Percentiles rank a stretch among this genome's conserved stretches.
Conservation (phyloP, 2,113 vertebrate genomes). For the Benitochromis conjunctus region DNA sequence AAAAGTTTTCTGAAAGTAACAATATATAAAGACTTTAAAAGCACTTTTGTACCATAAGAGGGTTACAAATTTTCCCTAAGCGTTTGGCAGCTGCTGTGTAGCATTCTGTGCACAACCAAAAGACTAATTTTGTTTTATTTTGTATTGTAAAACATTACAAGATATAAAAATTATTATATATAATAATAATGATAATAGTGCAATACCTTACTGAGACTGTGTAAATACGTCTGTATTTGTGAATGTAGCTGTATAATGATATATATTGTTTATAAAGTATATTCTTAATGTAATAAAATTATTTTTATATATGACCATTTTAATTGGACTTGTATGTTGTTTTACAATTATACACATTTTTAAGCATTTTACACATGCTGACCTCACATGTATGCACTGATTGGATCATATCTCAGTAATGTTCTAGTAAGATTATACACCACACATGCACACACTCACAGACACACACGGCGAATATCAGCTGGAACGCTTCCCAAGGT, state of each 20-base stretch:
- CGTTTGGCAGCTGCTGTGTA: not conserved
- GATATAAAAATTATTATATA: accelerated
- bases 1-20: not conserved
- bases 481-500: constrained; percentile 1
- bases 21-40: not conserved
- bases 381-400: not conserved
- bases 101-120: not conserved
- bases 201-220: not conserved
- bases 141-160: not conserved
- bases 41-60: not conserved
- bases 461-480: not conserved
- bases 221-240: not conserved
- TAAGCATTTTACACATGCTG: not conserved
- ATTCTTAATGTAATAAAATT: not conserved
- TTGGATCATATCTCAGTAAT: not conserved
- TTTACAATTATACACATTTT: not conserved
- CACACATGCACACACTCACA: not conserved
- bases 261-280: not conserved
- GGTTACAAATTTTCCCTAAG: not conserved
- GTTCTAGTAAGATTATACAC: not conserved
- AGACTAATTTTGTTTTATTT: not conserved
- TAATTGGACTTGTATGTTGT: not conserved
- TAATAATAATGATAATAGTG: not conserved
- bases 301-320: not conserved
- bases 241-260: not conserved